Evolutionary conservation across 1,140 invertebrate species (phyloP).

Genomic region (Spodoptera frugiperda): DNA sequence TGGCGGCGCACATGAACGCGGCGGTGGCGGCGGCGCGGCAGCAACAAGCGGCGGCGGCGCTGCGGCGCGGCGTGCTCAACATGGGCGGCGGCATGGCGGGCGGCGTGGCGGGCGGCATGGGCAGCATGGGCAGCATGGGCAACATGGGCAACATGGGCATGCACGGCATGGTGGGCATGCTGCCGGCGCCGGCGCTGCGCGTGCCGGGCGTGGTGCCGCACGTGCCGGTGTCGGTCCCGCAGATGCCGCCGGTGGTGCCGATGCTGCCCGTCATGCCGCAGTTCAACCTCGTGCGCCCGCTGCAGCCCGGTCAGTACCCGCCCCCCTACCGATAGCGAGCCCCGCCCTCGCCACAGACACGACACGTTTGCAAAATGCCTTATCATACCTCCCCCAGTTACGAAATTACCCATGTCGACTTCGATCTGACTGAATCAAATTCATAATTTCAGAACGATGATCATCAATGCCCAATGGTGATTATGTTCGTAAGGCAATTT

Average conservation of each 20-base stretch:
- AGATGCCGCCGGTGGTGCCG: constrained; percentile 64
- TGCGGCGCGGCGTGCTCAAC: constrained; percentile 73
- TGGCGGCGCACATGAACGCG: constrained; percentile 79
- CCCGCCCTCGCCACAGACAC: background rate
- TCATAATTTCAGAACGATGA: background rate
- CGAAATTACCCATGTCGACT: background rate
- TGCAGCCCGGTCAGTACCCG: constrained; percentile 81
- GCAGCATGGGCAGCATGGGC: constrained; percentile 53
- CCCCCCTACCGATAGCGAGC: constrained; percentile 21
- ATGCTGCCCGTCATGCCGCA: constrained; percentile 90
- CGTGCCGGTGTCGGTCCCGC: constrained; percentile 77
- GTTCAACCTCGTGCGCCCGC: constrained; percentile 91
- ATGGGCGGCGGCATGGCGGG: constrained; percentile 63
- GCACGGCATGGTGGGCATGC: constrained; percentile 22
- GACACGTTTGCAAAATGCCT: constrained; percentile 10
- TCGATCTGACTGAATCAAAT: background rate
- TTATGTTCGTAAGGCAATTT: constrained; percentile 5
- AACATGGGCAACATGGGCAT: constrained; percentile 50
- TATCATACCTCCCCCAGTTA: background rate
- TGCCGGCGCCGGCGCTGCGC: constrained; percentile 49
- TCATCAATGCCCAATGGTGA: background rate
- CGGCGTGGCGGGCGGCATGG: constrained; percentile 54
- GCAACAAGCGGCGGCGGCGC: constrained; percentile 62
- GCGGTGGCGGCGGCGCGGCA: constrained; percentile 74
- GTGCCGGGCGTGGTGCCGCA: constrained; percentile 72